A percentile compares a stretch with the other conserved stretches of the same genome.
These are phyloP conservation scores for Lipotes vexillifer DNA, from an alignment of 2,113 vertebrate species.

Conservation along the genomic window DNA sequence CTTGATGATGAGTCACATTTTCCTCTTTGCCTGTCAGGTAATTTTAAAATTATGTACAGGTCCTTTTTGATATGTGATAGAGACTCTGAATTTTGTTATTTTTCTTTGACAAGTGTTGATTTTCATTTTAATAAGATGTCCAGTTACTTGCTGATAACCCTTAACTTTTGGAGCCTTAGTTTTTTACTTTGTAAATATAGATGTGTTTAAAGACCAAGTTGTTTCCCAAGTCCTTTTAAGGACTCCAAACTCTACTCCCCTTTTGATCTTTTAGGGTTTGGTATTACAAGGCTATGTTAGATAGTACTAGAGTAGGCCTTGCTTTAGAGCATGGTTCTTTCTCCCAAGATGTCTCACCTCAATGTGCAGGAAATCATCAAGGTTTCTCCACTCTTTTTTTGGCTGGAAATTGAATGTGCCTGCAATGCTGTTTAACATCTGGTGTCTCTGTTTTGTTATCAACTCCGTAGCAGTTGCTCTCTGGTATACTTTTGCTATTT, in stretches of 20 bases:
- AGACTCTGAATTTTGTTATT: neutral
- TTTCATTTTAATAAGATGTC: neutral
- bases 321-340: neutral
- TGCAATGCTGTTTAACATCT: neutral
- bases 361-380: neutral
- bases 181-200: neutral
- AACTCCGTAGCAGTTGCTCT: neutral
- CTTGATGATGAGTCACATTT: neutral
- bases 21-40: neutral
- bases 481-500: neutral
- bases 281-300: neutral
- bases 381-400: neutral
- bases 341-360: neutral
- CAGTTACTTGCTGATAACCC: neutral
- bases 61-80: neutral
- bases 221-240: neutral
- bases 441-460: neutral
- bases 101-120: constrained; percentile 13
- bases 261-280: neutral
- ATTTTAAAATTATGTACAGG: neutral
- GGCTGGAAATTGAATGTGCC: neutral
- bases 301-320: neutral
- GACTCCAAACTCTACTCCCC: neutral
- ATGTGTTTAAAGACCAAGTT: neutral
- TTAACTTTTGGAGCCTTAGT: neutral